Conservation (phyloP, 2,888 invertebrate genomes). For the Ophion ventricosus region DNA sequence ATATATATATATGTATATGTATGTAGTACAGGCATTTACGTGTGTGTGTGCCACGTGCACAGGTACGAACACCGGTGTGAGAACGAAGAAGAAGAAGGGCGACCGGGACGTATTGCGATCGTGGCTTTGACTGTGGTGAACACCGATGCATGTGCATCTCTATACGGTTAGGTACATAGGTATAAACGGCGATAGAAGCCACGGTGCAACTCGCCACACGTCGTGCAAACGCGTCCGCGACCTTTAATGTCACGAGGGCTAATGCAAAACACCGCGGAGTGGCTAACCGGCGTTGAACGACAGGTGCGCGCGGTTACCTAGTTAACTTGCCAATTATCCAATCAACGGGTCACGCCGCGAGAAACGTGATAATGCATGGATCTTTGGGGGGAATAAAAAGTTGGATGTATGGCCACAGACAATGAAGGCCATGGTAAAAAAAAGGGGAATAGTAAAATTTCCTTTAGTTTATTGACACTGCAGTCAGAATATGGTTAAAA, state of each 20-base stretch:
- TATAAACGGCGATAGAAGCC: background rate
- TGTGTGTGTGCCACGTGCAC: slow-evolving; percentile 11
- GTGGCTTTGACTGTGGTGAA: slow-evolving; percentile 30
- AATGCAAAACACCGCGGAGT: slow-evolving; percentile 54
- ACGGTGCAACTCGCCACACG: slow-evolving; percentile 40
- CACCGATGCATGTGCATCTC: background rate
- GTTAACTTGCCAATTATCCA: slow-evolving; percentile 55
- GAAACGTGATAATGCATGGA: background rate
- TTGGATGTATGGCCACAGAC: no score
- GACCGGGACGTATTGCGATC: slow-evolving; percentile 55
- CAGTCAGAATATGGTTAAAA: no score
- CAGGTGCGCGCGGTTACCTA: slow-evolving; percentile 50
- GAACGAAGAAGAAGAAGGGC: slow-evolving; percentile 58
- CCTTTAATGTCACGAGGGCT: slow-evolving; percentile 63
- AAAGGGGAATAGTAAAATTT: no score
- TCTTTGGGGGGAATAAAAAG: background rate
- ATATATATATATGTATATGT: slow-evolving; percentile 11
- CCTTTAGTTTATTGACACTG: no score
- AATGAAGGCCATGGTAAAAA: no score
- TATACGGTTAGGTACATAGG: background rate
- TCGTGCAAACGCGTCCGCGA: slow-evolving; percentile 61
- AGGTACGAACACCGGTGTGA: slow-evolving; percentile 1
- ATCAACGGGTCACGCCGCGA: slow-evolving; percentile 35
- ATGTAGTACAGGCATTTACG: background rate
- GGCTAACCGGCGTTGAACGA: slow-evolving; percentile 55